Percentiles rank a stretch among this genome's conserved stretches.
Conservation (phyloP, 2,113 vertebrate species). For the Hymenochirus boettgeri region DNA sequence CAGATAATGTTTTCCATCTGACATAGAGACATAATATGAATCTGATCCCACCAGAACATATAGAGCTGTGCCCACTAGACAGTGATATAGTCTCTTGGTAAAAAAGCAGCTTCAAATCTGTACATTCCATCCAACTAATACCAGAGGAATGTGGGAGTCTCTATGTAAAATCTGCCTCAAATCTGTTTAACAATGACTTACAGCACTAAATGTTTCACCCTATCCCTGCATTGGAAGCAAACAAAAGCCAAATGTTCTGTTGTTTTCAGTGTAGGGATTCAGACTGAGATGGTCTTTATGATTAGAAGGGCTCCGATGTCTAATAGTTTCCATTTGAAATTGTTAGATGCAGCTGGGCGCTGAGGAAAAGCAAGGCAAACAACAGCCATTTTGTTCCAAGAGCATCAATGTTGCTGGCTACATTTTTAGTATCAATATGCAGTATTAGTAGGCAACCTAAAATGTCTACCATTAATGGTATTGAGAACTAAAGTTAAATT, state of each 20-base stretch:
- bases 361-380: constrained; percentile 29
- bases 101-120: constrained; percentile 8
- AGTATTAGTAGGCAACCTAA: too few species aligned
- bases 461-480: too few species aligned
- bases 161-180: constrained; percentile 11
- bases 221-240: background rate
- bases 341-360: constrained; percentile 31
- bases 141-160: constrained; percentile 30
- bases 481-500: too few species aligned
- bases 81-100: constrained; percentile 22
- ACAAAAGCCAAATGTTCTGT: constrained; percentile 5
- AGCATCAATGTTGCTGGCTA: constrained; percentile 21
- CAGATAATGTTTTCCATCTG: constrained; percentile 40
- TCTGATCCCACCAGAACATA: constrained; percentile 35
- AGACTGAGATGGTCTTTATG: constrained; percentile 22
- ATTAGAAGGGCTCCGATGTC: constrained; percentile 24
- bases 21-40: constrained; percentile 28
- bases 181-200: constrained; percentile 5
- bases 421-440: too few species aligned
- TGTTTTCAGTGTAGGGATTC: constrained; percentile 7
- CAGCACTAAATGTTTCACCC: background rate
- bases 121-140: constrained; percentile 23
- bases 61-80: constrained; percentile 30
- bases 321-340: constrained; percentile 31
- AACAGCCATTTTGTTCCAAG: constrained; percentile 30